Evolutionary conservation across 64 coral and sea anemone species (phyloP), one percentile per base, ranked within the genome.

Genomic region (Orbicella faveolata): DNA sequence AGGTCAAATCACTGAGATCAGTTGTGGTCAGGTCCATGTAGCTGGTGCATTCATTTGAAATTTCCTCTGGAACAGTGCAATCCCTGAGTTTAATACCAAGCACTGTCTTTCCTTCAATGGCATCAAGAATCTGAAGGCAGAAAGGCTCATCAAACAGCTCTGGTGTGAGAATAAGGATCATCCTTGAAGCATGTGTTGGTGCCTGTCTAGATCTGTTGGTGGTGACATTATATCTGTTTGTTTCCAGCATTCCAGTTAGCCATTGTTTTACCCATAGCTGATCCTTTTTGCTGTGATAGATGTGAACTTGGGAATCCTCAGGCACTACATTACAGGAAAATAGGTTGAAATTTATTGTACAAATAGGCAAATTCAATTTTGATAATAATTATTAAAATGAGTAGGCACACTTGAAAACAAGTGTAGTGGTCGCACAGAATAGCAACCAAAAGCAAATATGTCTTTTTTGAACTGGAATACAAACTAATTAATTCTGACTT

Each of bases 291-390:
- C 90, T 79, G 34, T 87, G 63, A 36, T 79, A 92, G 70, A 92
- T 87, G 66, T 92, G 90, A 36, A 92, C 90, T 80, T 69, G 83
- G 23, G 52, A 80, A 41, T 92, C 90, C 62, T 81, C 73, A n/a
- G 23, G 36, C 21, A 91, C 89, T 91, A 52, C 8, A 59, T 20
- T 33, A 57, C 13, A 52, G 54, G 9, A 51, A 23, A 53, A 23
- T 17, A 61, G 23, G 44, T 48, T 6, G 7, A 78, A 78, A 79
- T 51, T 79, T 16, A 73, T 16, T 73, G 4, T 15, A 17, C 20
- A 26, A 21, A 54, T 21, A 75, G 17, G 11, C 19, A 9, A 1
- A 57, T 54, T 73, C 20, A 51, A 20, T 19, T 11, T 48, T 48
- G 25, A 34, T 59, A 20, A 6, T 10, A 13, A 1, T 48, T 48